A percentile compares a stretch with the other conserved stretches of the same genome.
Evolutionary conservation across 2,888 invertebrate genomes (phyloP).

Genomic region (Labia minor): DNA sequence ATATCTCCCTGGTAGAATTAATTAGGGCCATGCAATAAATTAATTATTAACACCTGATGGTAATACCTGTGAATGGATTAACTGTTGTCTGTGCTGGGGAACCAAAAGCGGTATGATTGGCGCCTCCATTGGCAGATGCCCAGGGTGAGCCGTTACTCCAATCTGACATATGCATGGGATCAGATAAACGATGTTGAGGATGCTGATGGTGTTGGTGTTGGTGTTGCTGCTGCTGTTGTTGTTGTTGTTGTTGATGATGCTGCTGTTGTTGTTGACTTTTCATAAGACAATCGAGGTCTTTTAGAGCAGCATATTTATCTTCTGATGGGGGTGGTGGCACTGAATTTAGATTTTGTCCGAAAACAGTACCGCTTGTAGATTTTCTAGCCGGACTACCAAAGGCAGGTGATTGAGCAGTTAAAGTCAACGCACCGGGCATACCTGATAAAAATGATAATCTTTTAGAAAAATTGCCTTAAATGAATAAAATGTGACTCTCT

Average conservation of each 20-base stretch:
- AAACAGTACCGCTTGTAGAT: constrained; percentile 20
- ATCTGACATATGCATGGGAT: neutral
- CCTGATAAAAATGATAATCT: constrained; percentile 20
- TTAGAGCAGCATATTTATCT: constrained; percentile 91
- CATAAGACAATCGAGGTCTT: constrained; percentile 71
- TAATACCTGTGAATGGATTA: constrained; percentile 27
- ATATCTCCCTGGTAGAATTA: too few species aligned
- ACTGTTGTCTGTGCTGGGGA: constrained; percentile 23
- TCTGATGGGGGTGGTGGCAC: constrained; percentile 42
- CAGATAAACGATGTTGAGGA: constrained; percentile 21
- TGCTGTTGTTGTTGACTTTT: constrained; percentile 33
- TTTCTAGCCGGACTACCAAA: constrained; percentile 23
- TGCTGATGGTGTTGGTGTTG: constrained; percentile 16
- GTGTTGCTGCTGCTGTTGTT: constrained; percentile 20
- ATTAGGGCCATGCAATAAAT: too few species aligned
- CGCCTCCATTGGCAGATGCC: constrained; percentile 8
- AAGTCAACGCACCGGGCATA: constrained; percentile 29
- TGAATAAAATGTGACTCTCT: constrained; percentile 21
- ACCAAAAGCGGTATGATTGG: constrained; percentile 22
- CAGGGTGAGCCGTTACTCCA: neutral
- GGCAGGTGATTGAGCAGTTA: constrained; percentile 19
- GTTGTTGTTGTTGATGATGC: constrained; percentile 32
- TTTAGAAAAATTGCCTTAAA: too few species aligned
- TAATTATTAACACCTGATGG: too few species aligned
- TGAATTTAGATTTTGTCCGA: constrained; percentile 15